These are phyloP conservation scores for Tachystola acroxantha DNA, from an alignment of 2,888 invertebrate genomes.

Conservation along the genomic window DNA sequence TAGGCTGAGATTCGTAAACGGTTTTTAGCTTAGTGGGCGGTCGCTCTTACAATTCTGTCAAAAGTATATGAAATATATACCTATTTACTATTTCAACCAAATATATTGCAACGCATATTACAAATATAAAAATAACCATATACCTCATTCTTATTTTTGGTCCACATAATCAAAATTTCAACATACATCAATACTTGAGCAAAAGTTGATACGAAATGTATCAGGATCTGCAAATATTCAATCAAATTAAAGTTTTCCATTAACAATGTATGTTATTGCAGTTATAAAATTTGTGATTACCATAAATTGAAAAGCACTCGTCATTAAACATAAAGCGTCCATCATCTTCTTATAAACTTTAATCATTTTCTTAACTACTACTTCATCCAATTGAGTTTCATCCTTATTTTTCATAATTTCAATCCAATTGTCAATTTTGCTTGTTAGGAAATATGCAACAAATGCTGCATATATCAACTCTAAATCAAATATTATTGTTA, in stretches of 20 bases:
- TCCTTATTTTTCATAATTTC: conserved; percentile 5
- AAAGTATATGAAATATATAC: too few species aligned
- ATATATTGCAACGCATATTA: too few species aligned
- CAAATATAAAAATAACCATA: too few species aligned
- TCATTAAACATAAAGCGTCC: not conserved
- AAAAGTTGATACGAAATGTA: conserved; percentile 11
- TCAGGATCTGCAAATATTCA: conserved; percentile 15
- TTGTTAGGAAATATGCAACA: conserved; percentile 13
- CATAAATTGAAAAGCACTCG: not conserved
- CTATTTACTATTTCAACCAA: too few species aligned
- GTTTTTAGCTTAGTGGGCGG: too few species aligned
- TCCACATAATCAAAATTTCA: conserved; percentile 5
- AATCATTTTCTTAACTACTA: not conserved
- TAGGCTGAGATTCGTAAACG: too few species aligned
- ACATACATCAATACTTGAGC: conserved; percentile 8
- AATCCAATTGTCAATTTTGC: conserved; percentile 17
- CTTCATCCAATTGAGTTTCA: not conserved
- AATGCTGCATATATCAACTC: not conserved
- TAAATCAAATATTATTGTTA: not conserved
- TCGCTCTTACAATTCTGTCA: too few species aligned
- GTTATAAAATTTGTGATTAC: not conserved
- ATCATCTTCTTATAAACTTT: not conserved
- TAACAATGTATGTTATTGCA: too few species aligned
- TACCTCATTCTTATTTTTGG: too few species aligned
- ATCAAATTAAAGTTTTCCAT: too few species aligned